Conservation (phyloP, 2,113 vertebrate genomes). For the Hydrolagus affinis region DNA sequence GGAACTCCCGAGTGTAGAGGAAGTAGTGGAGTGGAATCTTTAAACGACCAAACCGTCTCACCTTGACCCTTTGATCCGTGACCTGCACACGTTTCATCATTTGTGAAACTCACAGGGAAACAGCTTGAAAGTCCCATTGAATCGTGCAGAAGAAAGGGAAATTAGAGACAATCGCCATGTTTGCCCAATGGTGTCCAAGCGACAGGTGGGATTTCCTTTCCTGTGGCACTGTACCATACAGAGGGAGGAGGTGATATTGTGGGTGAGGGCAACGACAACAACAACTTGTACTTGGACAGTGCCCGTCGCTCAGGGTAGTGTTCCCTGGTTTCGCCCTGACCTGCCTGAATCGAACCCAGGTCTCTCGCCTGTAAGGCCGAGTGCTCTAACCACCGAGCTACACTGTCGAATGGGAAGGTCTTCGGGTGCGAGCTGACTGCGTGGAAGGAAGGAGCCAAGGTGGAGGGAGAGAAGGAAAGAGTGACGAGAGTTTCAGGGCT, state of each 20-base stretch:
- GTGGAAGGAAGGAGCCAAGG: too few species aligned
- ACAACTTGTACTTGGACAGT: too few species aligned
- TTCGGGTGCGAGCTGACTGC: too few species aligned
- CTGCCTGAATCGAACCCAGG: too few species aligned
- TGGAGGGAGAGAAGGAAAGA: too few species aligned
- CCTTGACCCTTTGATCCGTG: conserved; percentile 29
- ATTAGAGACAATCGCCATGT: conserved; percentile 24
- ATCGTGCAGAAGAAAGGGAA: conserved; percentile 29
- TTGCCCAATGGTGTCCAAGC: conserved; percentile 9
- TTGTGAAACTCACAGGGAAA: conserved; percentile 9
- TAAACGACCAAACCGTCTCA: conserved; percentile 27
- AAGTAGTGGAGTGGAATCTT: conserved; percentile 6
- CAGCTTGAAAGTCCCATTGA: conserved; percentile 24
- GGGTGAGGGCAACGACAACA: neutral
- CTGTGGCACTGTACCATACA: neutral
- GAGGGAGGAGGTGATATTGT: neutral
- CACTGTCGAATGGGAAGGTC: too few species aligned
- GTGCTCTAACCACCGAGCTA: too few species aligned
- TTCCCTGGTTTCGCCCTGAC: too few species aligned
- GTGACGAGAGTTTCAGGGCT: too few species aligned
- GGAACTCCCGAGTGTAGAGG: conserved; percentile 4
- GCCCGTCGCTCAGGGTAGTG: too few species aligned
- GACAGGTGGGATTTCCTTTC: neutral
- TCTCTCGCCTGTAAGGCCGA: too few species aligned
- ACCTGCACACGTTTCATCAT: conserved; percentile 1